Evolutionary conservation across 30 jellyfish, hydroid and myxozoan species (phyloP).

Genomic region (Turritopsis dohrnii): DNA sequence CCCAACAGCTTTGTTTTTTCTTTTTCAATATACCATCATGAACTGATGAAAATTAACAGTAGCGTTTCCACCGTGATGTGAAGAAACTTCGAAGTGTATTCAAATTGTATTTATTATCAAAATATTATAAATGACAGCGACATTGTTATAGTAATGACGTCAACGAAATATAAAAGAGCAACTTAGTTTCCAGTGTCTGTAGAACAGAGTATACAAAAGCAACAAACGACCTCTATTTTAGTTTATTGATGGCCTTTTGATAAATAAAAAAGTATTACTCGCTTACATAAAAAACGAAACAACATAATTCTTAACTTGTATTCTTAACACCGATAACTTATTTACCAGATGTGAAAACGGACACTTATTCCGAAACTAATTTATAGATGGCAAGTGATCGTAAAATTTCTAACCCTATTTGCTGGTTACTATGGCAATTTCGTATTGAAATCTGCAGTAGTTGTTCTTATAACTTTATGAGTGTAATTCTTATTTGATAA

Average conservation of each 20-base stretch:
- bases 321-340: too few relatives aligned
- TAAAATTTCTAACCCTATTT: neutral
- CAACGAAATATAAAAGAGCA: neutral
- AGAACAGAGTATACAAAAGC: too few relatives aligned
- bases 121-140: neutral
- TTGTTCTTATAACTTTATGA: too few relatives aligned
- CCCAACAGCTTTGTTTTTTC: neutral
- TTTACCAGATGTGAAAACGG: neutral
- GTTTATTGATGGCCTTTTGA: too few relatives aligned
- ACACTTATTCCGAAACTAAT: neutral
- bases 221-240: too few relatives aligned
- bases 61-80: neutral
- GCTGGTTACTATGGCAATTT: neutral
- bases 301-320: too few relatives aligned
- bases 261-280: too few relatives aligned
- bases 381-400: neutral
- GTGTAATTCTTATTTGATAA: too few relatives aligned
- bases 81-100: too few relatives aligned
- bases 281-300: too few relatives aligned
- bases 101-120: neutral
- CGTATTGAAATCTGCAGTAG: too few relatives aligned
- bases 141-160: neutral
- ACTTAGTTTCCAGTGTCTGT: neutral
- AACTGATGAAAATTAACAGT: neutral
- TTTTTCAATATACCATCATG: neutral